Base-by-base conservation (phyloP, 2,113 vertebrate species). In the Periophthalmodon schlosseri region DNA sequence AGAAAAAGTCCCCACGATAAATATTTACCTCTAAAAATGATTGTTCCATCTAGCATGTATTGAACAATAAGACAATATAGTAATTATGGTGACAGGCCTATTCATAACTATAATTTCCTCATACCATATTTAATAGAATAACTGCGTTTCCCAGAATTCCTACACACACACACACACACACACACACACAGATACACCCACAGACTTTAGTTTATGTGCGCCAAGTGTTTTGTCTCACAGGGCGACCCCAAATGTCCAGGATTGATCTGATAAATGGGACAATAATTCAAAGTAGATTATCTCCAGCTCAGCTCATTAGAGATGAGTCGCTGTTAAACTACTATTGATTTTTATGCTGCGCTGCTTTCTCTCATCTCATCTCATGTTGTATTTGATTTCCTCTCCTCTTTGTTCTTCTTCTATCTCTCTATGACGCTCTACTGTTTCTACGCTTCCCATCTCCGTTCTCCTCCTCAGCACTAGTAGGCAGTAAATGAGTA, bases 401-500 rank as follows among this genome's bases (percentile, higher is more conserved):
- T 56, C 33, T 70, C 13, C 21, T 47, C 20, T 33, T 50, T 63
- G 68, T 64, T 70, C 15, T 63, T 24, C 11, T 18, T 72, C 74
- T 28, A 11, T 39, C 70, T 56, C 9, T 70, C 46, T 70, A 54
- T 54, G 33, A n/a, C 7, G 39, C 70, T 39, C 64, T 72, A n/a
- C 66, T 24, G 21, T 49, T 68, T 46, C 44, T 24, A 14, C 44
- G 60, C 34, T 75, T 23, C 50, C 54, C 44, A 52, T 54, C 69
- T 78, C 66, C 72, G 24, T 46, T 77, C 33, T 34, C 63, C 61
- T 23, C 69, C 66, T 93, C 94, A 93, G 93, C 96, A 91, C 93
- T 89, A 87, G 87, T 86, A 86, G 83, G 81, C 95, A 95, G 96
- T 93, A 96, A 96, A 97, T 95, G 95, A 95, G 94, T 96, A 96